Evolutionary conservation across 1,140 invertebrate genomes (phyloP).

Genomic region (Heliconius melpomene): DNA sequence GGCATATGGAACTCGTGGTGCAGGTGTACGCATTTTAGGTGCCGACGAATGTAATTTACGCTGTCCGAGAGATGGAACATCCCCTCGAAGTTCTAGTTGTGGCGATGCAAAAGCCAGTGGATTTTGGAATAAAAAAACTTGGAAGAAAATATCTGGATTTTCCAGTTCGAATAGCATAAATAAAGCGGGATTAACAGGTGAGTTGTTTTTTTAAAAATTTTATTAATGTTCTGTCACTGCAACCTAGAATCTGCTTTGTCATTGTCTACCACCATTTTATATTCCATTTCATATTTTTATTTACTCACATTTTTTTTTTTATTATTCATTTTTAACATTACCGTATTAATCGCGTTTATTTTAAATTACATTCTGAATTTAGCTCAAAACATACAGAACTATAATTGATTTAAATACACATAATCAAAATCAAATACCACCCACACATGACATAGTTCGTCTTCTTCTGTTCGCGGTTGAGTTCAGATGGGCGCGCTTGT

Average conservation of each 20-base stretch:
- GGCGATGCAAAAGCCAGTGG: conserved; percentile 80
- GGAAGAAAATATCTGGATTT: conserved; percentile 89
- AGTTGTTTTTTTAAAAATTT: conserved; percentile 49
- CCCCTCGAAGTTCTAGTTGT: conserved; percentile 75
- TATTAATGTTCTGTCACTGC: not conserved
- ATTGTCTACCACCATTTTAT: not conserved
- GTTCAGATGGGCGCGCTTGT: conserved; percentile 77
- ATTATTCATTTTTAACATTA: not conserved
- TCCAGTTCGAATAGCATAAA: conserved; percentile 85
- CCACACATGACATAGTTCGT: conserved; percentile 40
- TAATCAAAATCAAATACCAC: not conserved
- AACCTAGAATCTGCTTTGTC: conserved; percentile 3
- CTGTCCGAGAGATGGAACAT: conserved; percentile 60
- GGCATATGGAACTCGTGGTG: conserved; percentile 76
- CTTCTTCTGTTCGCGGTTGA: conserved; percentile 73
- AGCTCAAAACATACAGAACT: conserved; percentile 54
- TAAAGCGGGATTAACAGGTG: conserved; percentile 83
- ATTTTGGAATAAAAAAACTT: conserved; percentile 87
- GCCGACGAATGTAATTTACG: conserved; percentile 69
- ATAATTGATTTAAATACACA: not conserved
- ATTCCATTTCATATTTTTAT: conserved; percentile 8
- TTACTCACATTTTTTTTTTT: conserved; percentile 21
- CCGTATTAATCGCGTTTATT: conserved; percentile 14
- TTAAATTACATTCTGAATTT: conserved; percentile 58
- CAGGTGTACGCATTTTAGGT: conserved; percentile 68